A percentile compares a stretch with the other conserved stretches of the same genome.
Conservation (phyloP, 2,113 vertebrate species). For the Halichoerus grypus region DNA sequence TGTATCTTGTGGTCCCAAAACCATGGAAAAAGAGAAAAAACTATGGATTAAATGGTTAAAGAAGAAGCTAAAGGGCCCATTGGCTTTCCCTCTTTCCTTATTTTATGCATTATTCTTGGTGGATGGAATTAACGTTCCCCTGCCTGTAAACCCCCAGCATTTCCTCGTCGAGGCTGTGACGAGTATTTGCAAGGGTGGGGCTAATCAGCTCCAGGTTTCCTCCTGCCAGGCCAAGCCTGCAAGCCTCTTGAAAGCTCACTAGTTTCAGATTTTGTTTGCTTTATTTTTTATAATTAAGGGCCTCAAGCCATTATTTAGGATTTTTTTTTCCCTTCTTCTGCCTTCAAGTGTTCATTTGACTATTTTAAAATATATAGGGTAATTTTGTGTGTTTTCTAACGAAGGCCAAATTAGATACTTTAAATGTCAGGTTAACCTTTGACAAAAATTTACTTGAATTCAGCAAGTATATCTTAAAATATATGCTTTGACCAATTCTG, state of each 20-base stretch:
- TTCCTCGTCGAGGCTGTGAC: slow-evolving; percentile 43
- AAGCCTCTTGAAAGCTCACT: slow-evolving; percentile 77
- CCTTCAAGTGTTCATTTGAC: slow-evolving; percentile 78
- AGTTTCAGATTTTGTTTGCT: slow-evolving; percentile 47
- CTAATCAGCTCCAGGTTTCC: slow-evolving; percentile 79
- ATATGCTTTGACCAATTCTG: slow-evolving; percentile 13
- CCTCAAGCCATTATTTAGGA: slow-evolving; percentile 82
- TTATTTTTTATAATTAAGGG: slow-evolving; percentile 81
- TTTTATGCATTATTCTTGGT: background rate
- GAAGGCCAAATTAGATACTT: slow-evolving; percentile 58
- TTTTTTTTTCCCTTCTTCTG: slow-evolving; percentile 64
- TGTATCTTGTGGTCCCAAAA: background rate
- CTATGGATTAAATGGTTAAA: background rate
- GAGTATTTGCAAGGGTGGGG: slow-evolving; percentile 27
- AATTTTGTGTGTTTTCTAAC: slow-evolving; percentile 58
- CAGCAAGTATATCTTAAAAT: background rate
- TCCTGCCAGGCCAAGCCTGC: slow-evolving; percentile 75
- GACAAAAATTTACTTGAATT: slow-evolving; percentile 61
- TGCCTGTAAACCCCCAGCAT: background rate
- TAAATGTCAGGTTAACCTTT: slow-evolving; percentile 61
- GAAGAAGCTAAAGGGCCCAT: background rate
- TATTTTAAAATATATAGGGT: slow-evolving; percentile 34
- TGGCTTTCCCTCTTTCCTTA: background rate
- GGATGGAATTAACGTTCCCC: background rate
- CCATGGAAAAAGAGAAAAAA: background rate